Conservation (phyloP, 2,797 vertebrate species). For the Mormyrops boulengeri region DNA sequence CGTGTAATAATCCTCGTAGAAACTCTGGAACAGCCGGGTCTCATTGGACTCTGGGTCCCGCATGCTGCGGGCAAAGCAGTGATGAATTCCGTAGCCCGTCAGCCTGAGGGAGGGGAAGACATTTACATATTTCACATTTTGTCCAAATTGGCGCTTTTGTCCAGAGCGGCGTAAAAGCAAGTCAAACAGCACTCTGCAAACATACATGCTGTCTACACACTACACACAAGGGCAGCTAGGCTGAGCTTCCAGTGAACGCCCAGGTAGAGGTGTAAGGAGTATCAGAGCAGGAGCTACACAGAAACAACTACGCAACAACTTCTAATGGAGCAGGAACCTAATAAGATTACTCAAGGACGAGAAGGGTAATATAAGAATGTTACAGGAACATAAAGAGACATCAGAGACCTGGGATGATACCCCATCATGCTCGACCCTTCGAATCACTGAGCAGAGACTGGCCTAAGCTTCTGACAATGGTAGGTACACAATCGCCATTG, state of each 20-base stretch:
- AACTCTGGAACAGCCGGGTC: constrained; percentile 76
- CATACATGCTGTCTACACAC: neutral
- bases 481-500: neutral
- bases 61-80: constrained; percentile 95
- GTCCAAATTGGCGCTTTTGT: neutral
- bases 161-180: neutral
- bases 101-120: constrained; percentile 86
- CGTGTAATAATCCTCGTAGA: constrained; percentile 89
- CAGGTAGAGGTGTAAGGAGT: neutral
- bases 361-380: neutral
- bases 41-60: constrained; percentile 74
- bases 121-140: constrained; percentile 43
- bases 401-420: neutral
- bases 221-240: neutral
- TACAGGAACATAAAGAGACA: constrained; percentile 40
- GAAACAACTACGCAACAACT: neutral
- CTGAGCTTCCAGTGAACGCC: neutral
- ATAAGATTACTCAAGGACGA: neutral
- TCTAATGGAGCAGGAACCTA: neutral
- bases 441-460: neutral
- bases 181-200: neutral
- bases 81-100: constrained; percentile 91
- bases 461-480: neutral
- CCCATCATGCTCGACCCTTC: neutral
- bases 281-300: neutral